Base-by-base conservation (phyloP, 2,888 invertebrate genomes). In the Campoletis raptor region DNA sequence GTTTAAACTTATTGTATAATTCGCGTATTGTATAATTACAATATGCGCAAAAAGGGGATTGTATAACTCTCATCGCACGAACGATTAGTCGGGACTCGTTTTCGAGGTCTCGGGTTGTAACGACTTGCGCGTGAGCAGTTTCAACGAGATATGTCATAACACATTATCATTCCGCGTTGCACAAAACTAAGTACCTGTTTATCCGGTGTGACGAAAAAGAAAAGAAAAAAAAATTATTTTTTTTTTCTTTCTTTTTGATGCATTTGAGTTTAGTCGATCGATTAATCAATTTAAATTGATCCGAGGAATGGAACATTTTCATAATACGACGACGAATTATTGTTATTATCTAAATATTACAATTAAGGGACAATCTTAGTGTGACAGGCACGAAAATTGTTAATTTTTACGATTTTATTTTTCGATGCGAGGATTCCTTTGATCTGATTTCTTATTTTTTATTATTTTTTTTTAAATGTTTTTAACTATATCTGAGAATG, bases 31-130 rank as follows among this genome's bases (percentile, higher is more conserved):
- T 48, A 54, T 67, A 54, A 36, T 64, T 74, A 73, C 81, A 81
- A 78, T 77, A 66, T 73, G 30, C 64, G 54, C 81, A 36, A 24
- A 30, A 21, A 66, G 42, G 73, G 42, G 67, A 81, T 85, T 81
- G 85, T 85, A 81, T 85, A 85, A 85, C 78, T 45, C 81, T 74
- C 21, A 57, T 30, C 36, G 81, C 66, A 37, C 81, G 45, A 81
- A 81, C 73, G 78, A 85, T 85, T 85, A 85, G 81, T 73, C 77
- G 70, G 18, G 42, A 78, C 48, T 85, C 66, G 85, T 66, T 85
- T 85, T 85, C 78, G 85, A 85, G 85, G 85, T 78, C 85, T 77
- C 70, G 36, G 48, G 48, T 36, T 45, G 64, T 76, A 76, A 81
- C 76, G 61, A 61, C 69, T 48, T 21, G 45, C 61, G 48, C 70